Evolutionary conservation across 1,140 invertebrate species (phyloP), one percentile per base, ranked within the genome.

Genomic region (Heliconius congener): DNA sequence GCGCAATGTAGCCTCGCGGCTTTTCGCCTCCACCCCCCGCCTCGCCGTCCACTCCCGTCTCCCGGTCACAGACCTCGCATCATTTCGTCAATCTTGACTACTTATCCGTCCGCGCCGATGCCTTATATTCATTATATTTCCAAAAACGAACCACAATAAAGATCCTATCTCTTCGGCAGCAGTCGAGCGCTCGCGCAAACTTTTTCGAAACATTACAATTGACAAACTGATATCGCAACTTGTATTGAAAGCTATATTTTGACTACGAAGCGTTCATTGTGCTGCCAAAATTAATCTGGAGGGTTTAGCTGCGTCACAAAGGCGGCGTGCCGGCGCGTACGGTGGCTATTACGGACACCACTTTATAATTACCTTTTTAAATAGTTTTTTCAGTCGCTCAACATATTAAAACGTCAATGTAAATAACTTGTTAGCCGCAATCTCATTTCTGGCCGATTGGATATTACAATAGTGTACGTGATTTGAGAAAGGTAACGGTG

Each of bases 351-450:
- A 93, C 93, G 83, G 86, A 86, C 85, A 88, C 89, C 85, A 89
- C 84, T 87, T 94, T 94, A 92, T 94, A 94, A 94, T 94, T 94
- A 94, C 90, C 84, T 92, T 94, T 94, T 94, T 93, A 93, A 94
- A 94, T 93, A 93, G 93, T 93, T 94, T 94, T 93, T 94, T 94
- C 89, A 89, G 82, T 72, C 85, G 83, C 81, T 88, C 86, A 89
- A 87, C 90, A 93, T 93, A 94, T 94, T 94, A 93, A 93, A 94
- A 94, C 93, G 93, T 94, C 93, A 94, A 94, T 91, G 93, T 94
- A 94, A 94, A 93, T 94, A 94, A 94, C 93, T 94, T 93, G 93
- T 94, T 94, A 94, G 93, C 92, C 90, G 93, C 93, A 93, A 94
- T 94, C 93, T 94, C 93, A 94, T 94, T 94, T 93, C 93, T 91